phyloP scores from a whole-genome alignment of 1,140 invertebrate species.

The Drosophila auraria region DNA sequence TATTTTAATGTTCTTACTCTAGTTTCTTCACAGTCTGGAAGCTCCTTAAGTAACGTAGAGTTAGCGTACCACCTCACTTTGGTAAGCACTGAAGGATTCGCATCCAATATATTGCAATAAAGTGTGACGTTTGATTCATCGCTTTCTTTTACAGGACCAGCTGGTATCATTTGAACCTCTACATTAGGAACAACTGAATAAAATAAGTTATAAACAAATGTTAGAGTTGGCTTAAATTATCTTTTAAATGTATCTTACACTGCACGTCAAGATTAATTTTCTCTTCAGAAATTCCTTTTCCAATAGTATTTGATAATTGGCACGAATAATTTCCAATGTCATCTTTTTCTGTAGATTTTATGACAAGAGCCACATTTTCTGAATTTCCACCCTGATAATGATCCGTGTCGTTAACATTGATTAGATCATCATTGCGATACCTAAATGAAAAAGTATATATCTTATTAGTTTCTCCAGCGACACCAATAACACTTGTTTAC shows the following conservation, averaged over 20 bases:
- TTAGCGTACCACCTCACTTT: slow-evolving; percentile 94
- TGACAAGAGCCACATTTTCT: slow-evolving; percentile 90
- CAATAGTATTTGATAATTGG: slow-evolving; percentile 90
- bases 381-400: slow-evolving; percentile 91
- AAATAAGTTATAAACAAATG: neutral
- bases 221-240: neutral
- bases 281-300: slow-evolving; percentile 88
- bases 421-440: slow-evolving; percentile 89
- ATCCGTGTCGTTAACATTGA: slow-evolving; percentile 88
- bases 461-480: neutral
- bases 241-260: slow-evolving; percentile 88
- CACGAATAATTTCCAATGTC: slow-evolving; percentile 94
- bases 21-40: slow-evolving; percentile 89
- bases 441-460: slow-evolving; percentile 85
- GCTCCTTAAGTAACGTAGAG: slow-evolving; percentile 92
- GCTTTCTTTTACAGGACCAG: slow-evolving; percentile 91
- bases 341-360: slow-evolving; percentile 90
- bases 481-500: no score
- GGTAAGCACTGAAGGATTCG: slow-evolving; percentile 88
- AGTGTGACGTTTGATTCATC: slow-evolving; percentile 93
- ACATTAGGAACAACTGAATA: slow-evolving; percentile 90
- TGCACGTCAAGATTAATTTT: slow-evolving; percentile 90
- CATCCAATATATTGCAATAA: slow-evolving; percentile 90
- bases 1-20: slow-evolving; percentile 42
- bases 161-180: slow-evolving; percentile 90